These are phyloP conservation scores for Tenualosa ilisha DNA, from an alignment of 2,797 vertebrate genomes.

Conservation along the genomic window DNA sequence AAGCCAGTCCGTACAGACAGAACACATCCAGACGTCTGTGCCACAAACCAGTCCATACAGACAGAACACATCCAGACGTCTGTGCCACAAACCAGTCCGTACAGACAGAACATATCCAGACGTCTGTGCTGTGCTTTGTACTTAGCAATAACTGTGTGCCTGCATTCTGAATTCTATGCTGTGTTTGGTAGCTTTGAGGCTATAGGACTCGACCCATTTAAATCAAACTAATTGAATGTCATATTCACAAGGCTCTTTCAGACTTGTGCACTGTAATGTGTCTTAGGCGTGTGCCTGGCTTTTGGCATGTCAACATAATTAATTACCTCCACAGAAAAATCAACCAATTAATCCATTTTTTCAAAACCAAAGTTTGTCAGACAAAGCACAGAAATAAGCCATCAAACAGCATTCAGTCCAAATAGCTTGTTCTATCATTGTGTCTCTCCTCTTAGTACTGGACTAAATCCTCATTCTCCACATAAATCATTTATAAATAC, in stretches of 20 bases:
- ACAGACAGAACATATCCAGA: not conserved
- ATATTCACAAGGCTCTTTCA: not conserved
- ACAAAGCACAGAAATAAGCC: not conserved
- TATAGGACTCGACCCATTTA: no score
- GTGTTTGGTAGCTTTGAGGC: no score
- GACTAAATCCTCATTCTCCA: not conserved
- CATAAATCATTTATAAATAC: conserved; percentile 21
- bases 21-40: not conserved
- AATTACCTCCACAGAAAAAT: not conserved
- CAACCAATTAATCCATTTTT: not conserved
- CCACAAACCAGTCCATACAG: not conserved
- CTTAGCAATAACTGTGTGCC: not conserved
- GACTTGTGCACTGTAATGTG: not conserved
- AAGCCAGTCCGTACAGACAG: not conserved
- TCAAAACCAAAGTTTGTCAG: not conserved
- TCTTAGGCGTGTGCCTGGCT: not conserved
- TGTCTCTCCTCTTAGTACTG: not conserved
- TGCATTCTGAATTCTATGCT: no score
- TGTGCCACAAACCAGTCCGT: not conserved
- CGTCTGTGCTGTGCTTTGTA: not conserved
- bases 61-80: no score
- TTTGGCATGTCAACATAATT: not conserved
- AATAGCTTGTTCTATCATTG: not conserved
- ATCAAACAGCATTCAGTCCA: not conserved
- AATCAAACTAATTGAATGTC: not conserved